Evolutionary conservation across 2,888 invertebrate genomes (phyloP).

Genomic region (Antheraea assamensis): DNA sequence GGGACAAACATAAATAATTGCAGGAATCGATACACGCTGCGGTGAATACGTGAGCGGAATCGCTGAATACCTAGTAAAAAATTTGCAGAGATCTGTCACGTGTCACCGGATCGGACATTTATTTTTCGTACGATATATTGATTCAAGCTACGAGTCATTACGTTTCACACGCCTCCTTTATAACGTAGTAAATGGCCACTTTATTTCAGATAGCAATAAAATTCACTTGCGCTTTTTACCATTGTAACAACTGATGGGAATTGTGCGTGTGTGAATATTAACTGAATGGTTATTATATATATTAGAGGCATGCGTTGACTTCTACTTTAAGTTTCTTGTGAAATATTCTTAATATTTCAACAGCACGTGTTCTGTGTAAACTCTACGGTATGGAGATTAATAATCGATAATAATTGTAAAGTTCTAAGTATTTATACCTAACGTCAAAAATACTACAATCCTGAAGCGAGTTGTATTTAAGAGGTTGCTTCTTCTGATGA

Average conservation of each 20-base stretch:
- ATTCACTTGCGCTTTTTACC: not conserved
- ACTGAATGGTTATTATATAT: not conserved
- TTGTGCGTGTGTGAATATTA: not conserved
- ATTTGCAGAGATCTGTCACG: conserved; percentile 28
- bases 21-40: conserved; percentile 26
- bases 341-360: not conserved
- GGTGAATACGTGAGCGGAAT: conserved; percentile 32
- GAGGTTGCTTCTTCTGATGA: too few species aligned
- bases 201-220: conserved; percentile 18
- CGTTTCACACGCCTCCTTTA: conserved; percentile 13
- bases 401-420: too few species aligned
- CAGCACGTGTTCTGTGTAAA: too few species aligned
- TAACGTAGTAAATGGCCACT: conserved; percentile 12
- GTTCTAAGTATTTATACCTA: too few species aligned
- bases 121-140: conserved; percentile 24
- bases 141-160: conserved; percentile 22
- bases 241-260: not conserved
- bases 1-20: conserved; percentile 12
- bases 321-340: not conserved
- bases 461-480: too few species aligned
- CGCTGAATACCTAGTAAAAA: conserved; percentile 23
- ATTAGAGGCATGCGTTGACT: not conserved
- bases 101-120: conserved; percentile 21
- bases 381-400: too few species aligned
- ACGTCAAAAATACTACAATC: too few species aligned